Evolutionary conservation across 2,797 vertebrate genomes (phyloP).

Genomic region (Carduelis carduelis): DNA sequence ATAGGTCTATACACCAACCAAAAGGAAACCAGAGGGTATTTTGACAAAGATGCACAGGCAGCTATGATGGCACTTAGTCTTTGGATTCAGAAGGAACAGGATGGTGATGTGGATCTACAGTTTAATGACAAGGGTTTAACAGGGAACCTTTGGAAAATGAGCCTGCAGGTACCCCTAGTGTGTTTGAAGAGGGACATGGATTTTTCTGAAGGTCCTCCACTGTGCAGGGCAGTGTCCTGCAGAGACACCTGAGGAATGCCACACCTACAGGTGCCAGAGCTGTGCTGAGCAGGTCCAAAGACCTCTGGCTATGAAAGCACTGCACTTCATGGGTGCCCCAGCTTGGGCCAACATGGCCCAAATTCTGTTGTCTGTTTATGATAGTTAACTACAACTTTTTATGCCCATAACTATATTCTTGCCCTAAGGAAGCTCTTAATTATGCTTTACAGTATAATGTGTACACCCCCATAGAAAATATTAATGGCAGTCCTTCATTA

Average conservation of each 20-base stretch:
- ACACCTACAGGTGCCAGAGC: neutral
- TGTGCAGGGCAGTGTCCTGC: neutral
- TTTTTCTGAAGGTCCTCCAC: neutral
- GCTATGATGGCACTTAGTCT: neutral
- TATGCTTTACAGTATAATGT: neutral
- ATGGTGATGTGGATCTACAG: neutral
- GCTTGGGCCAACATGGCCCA: neutral
- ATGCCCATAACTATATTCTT: neutral
- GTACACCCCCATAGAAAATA: neutral
- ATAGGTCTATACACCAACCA: neutral
- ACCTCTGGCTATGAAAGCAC: accelerated
- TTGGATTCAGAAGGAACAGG: neutral
- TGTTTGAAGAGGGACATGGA: neutral
- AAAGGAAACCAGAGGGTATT: neutral
- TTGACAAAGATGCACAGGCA: neutral
- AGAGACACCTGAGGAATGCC: neutral
- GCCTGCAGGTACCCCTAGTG: neutral
- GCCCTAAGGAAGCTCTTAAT: neutral
- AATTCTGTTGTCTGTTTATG: neutral
- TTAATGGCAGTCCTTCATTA: neutral
- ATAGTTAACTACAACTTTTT: neutral
- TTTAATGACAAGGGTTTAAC: neutral
- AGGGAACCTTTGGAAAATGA: neutral
- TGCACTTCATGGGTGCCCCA: neutral
- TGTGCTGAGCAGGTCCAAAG: neutral